Conservation (phyloP, 1,140 invertebrate species). For the Coptotermes formosanus region DNA sequence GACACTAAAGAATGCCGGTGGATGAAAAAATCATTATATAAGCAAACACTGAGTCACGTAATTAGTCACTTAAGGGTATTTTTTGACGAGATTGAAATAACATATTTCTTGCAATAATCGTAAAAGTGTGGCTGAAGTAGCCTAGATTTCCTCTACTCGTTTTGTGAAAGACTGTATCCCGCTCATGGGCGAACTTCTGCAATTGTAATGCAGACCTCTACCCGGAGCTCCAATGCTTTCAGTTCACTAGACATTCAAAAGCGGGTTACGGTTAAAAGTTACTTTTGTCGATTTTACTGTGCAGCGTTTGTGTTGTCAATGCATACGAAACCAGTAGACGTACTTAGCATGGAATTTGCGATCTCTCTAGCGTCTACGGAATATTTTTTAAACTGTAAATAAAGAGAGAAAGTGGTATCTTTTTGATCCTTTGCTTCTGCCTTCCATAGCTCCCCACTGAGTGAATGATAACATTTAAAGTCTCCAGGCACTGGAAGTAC, state of each 20-base stretch:
- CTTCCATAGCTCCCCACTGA: too few species aligned
- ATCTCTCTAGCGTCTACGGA: neutral
- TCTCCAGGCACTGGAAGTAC: too few species aligned
- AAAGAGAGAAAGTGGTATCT: too few species aligned
- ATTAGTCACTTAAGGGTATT: too few species aligned
- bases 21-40: too few species aligned
- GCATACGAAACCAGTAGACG: neutral
- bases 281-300: neutral
- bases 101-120: neutral
- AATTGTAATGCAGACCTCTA: neutral
- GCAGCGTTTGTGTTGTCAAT: neutral
- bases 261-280: neutral
- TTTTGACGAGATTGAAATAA: neutral
- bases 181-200: neutral
- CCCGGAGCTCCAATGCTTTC: neutral
- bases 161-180: neutral
- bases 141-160: neutral
- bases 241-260: constrained; percentile 7
- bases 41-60: too few species aligned
- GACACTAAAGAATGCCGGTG: too few species aligned
- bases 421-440: too few species aligned
- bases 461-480: too few species aligned
- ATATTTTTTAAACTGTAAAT: neutral
- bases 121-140: neutral
- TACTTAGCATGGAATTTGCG: neutral